These are phyloP conservation scores for Drosophila pandora DNA, from an alignment of 1,140 invertebrate species.

Conservation along the genomic window DNA sequence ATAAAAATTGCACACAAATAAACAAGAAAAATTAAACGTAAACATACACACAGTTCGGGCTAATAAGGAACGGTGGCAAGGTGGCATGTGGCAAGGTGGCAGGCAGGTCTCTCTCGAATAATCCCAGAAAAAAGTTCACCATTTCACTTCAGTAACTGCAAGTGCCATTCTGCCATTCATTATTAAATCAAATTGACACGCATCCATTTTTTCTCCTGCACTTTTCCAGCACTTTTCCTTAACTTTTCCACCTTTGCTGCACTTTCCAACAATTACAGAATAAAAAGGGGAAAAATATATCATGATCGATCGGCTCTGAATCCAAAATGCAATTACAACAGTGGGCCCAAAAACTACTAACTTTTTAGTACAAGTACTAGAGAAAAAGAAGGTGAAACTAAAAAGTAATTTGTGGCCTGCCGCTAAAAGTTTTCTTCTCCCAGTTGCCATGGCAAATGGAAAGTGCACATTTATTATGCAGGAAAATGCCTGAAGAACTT, in stretches of 20 bases:
- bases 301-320: conserved; percentile 17
- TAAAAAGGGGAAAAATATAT: not conserved
- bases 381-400: conserved; percentile 11
- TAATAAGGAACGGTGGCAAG: conserved; percentile 9
- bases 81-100: too few species aligned
- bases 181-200: conserved; percentile 77
- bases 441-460: not conserved
- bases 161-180: conserved; percentile 51
- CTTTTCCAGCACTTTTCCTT: not conserved
- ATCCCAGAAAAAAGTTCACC: not conserved
- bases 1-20: conserved; percentile 64
- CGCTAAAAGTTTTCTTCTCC: conserved; percentile 24
- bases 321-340: conserved; percentile 36
- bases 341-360: not conserved
- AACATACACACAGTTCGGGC: not conserved
- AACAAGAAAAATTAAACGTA: conserved; percentile 32
- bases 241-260: conserved; percentile 26
- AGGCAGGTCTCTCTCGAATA: not conserved
- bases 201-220: conserved; percentile 13
- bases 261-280: conserved; percentile 23
- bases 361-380: conserved; percentile 15
- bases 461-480: conserved; percentile 26
- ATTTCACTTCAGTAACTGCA: not conserved
- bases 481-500: conserved; percentile 7
- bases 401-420: conserved; percentile 38